Base-by-base conservation (phyloP, 2,113 vertebrate genomes). In the Lynx canadensis region DNA sequence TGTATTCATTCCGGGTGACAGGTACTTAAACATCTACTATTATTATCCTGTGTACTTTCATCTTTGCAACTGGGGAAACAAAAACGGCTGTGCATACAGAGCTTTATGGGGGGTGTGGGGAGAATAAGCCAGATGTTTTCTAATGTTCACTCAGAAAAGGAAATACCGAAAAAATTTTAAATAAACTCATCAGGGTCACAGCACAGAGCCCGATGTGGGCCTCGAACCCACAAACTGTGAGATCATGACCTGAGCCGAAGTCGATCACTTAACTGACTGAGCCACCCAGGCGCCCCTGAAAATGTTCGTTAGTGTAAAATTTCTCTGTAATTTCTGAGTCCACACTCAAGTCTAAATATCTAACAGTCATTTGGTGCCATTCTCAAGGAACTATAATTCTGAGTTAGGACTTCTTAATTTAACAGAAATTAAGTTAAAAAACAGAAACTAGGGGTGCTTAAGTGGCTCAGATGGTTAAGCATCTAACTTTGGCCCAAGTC, bases 351-450 rank as follows among this genome's bases (percentile, higher is more conserved):
- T 29, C 19, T 71, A 88, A 93, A 45, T 65, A 90, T 27, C 78
- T 55, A 13, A 95, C 10, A 95, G 36, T 69, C 21, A 74, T 36
- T 65, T 95, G 80, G 21, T 93, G 25, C 74, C 68, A 93, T 84
- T 93, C 76, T 31, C 12, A 91, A 74, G 60, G n/a, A 95, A 87
- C n/a, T 55, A 19, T 45, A 66, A 79, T 92, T 89, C 73, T 92
- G 65, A 85, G 74, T 68, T 89, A 93, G 16, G 45, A 89, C 23
- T 69, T 90, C n/a, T 71, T 87, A 78, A 90, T 78, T 76, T 95
- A 60, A 79, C 27, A 92, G 55, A 94, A 97, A 71, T 68, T 91
- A 88, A 88, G 36, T 69, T 60, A 96, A 85, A 89, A 96, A 71
- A 89, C 45, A 95, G 81, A 82, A 78, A 78, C 25, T 15, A 60